Base-by-base conservation (phyloP, 2,797 vertebrate species). In the Heterohyrax brucei region DNA sequence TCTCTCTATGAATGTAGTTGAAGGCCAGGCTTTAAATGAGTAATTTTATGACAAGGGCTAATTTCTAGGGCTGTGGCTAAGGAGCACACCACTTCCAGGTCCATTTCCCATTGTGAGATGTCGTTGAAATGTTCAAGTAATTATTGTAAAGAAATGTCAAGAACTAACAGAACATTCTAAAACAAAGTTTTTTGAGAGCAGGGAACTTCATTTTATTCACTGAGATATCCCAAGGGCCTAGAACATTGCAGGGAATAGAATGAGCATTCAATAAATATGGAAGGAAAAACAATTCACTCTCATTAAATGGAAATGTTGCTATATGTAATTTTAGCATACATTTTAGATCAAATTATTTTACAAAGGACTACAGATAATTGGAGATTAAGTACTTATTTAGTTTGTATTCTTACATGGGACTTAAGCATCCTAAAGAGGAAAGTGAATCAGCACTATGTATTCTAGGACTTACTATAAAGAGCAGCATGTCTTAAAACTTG, bases 121-220 rank as follows among this genome's bases (percentile, higher is more conserved):
- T 18, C 73, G 83, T 85, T 56, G 33, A 95, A 87, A 56, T 93
- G 13, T 70, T 95, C 88, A 64, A 26, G 28, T 73, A 78, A 91
- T 4, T 81, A 30, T 78, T 64, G 28, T 64, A 7, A 64, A 64
- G 26, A 92, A 92, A 26, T 75, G 75, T 30, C 90, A 82, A 56
- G 85, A 48, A 53, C 73, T 87, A 18, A 28, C 83, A 53, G 2
- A 80, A 94, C 18, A 39, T 91, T 72, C 13, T 48, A 83, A 46
- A 44, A 94, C 21, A 50, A 79, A 92, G 33, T 3, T 66, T 1
- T 78, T 7, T 14, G 26, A 75, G 7, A 56, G 22, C 12, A 19
- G 30, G 56, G 14, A 73, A 72, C 2, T 73, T 86, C 16, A 30
- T 16, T 85, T 56, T 75, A 68, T 83, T 77, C n/a, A 83, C 1